Evolutionary conservation across 2,888 invertebrate genomes (phyloP).

Genomic region (Caenorhabditis sinica): DNA sequence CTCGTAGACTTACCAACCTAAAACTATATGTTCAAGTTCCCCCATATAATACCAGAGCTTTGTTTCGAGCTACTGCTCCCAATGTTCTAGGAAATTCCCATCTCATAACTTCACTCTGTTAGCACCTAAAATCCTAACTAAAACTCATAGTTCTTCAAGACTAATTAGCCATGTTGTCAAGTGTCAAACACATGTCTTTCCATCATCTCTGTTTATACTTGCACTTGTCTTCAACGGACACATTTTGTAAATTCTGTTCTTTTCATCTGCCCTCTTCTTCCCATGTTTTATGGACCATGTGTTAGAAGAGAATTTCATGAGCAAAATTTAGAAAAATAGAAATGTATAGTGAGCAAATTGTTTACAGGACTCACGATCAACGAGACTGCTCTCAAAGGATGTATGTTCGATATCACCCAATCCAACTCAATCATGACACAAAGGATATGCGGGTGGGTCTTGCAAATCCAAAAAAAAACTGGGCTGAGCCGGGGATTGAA

Average conservation of each 20-base stretch:
- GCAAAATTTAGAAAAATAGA: neutral
- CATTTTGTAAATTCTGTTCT: slow-evolving; percentile 35
- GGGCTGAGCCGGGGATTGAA: slow-evolving; percentile 79
- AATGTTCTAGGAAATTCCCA: too few relatives aligned
- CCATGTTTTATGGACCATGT: slow-evolving; percentile 37
- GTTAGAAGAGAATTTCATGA: slow-evolving; percentile 27
- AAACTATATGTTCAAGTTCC: too few relatives aligned
- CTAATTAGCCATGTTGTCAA: slow-evolving; percentile 49
- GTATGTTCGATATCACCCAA: slow-evolving; percentile 78
- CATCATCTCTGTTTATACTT: slow-evolving; percentile 55
- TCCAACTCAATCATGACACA: slow-evolving; percentile 68
- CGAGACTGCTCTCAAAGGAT: slow-evolving; percentile 74
- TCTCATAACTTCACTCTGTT: neutral
- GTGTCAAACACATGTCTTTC: slow-evolving; percentile 32
- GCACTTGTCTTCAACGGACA: slow-evolving; percentile 51
- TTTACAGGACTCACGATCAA: slow-evolving; percentile 72
- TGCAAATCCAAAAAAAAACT: slow-evolving; percentile 2
- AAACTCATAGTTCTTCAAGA: slow-evolving; percentile 1
- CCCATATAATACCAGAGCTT: too few relatives aligned
- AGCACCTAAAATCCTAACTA: neutral
- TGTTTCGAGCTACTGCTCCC: too few relatives aligned
- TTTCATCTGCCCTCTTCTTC: too few relatives aligned
- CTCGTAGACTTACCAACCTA: too few relatives aligned
- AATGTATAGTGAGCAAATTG: neutral
- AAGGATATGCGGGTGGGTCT: slow-evolving; percentile 77